These are phyloP conservation scores for Archaeoteleia sp. DNA, from an alignment of 2,888 invertebrate species.

Conservation along the genomic window DNA sequence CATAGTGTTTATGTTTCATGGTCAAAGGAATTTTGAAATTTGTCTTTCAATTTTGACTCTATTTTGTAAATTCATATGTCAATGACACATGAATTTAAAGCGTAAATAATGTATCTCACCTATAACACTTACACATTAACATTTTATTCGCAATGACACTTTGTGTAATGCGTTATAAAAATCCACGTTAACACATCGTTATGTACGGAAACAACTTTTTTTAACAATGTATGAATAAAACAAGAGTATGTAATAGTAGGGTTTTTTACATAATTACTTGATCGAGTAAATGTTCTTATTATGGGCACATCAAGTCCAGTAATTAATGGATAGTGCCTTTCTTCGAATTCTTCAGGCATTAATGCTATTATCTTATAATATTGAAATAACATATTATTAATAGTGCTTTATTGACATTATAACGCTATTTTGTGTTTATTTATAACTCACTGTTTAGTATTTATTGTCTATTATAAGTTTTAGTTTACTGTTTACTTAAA, in stretches of 20 bases:
- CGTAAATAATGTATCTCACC: too few relatives aligned
- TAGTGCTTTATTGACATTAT: too few relatives aligned
- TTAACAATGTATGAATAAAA: constrained; percentile 27
- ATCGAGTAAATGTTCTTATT: constrained; percentile 31
- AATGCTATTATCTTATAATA: constrained; percentile 3
- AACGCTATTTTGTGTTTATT: too few relatives aligned
- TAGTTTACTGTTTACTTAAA: too few relatives aligned
- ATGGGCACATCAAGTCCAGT: constrained; percentile 19
- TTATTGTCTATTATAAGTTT: too few relatives aligned
- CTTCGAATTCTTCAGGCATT: background rate
- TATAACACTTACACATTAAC: too few relatives aligned
- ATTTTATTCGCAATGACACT: constrained; percentile 3
- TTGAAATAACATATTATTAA: constrained; percentile 2
- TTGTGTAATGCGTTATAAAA: constrained; percentile 9
- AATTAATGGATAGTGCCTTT: constrained; percentile 1
- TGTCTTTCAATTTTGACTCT: too few relatives aligned
- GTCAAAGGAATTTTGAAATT: too few relatives aligned
- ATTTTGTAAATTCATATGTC: too few relatives aligned
- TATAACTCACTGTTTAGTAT: too few relatives aligned
- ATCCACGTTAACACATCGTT: constrained; percentile 21
- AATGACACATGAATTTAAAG: too few relatives aligned
- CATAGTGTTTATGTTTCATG: too few relatives aligned
- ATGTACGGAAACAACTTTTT: constrained; percentile 3
- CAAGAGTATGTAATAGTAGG: constrained; percentile 18
- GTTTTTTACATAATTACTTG: constrained; percentile 20